phyloP scores from a whole-genome alignment of 2,888 invertebrate genomes.

The Eumacrocentrus americanus region DNA sequence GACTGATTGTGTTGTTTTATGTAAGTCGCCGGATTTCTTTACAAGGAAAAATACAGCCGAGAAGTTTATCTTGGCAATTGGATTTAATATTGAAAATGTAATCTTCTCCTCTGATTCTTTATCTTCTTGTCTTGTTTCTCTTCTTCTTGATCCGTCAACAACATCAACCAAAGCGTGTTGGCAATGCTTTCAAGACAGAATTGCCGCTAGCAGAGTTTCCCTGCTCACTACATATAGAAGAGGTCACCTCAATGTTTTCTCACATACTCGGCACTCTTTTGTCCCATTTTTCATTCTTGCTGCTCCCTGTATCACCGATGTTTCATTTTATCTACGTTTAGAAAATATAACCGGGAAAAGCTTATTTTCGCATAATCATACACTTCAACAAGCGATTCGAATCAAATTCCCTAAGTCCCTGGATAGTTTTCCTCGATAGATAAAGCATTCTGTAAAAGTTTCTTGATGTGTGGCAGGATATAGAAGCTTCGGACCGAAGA shows the following conservation, averaged over 20 bases:
- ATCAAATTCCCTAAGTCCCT: slow-evolving; percentile 19
- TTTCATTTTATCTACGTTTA: slow-evolving; percentile 4
- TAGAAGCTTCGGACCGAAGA: neutral
- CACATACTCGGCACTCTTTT: neutral
- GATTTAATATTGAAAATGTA: slow-evolving; percentile 29
- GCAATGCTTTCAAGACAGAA: neutral
- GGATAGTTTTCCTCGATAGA: slow-evolving; percentile 2
- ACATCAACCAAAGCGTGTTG: neutral
- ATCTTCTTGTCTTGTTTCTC: neutral
- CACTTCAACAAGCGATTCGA: slow-evolving; percentile 16
- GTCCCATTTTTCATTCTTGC: neutral
- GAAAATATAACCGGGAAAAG: slow-evolving; percentile 4
- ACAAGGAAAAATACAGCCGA: neutral
- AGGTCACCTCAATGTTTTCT: neutral
- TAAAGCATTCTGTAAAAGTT: slow-evolving; percentile 25
- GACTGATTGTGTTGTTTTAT: too few relatives aligned
- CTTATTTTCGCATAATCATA: slow-evolving; percentile 25
- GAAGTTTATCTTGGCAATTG: slow-evolving; percentile 15
- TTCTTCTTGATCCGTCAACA: neutral
- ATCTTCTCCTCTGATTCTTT: slow-evolving; percentile 11
- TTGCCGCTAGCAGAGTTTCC: too few relatives aligned
- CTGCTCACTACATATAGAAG: too few relatives aligned
- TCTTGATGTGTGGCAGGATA: slow-evolving; percentile 13
- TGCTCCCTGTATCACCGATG: neutral
- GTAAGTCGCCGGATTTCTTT: too few relatives aligned